Evolutionary conservation across 2,797 vertebrate species (phyloP), one percentile per base, ranked within the genome.

Genomic region (Erethizon dorsatum): DNA sequence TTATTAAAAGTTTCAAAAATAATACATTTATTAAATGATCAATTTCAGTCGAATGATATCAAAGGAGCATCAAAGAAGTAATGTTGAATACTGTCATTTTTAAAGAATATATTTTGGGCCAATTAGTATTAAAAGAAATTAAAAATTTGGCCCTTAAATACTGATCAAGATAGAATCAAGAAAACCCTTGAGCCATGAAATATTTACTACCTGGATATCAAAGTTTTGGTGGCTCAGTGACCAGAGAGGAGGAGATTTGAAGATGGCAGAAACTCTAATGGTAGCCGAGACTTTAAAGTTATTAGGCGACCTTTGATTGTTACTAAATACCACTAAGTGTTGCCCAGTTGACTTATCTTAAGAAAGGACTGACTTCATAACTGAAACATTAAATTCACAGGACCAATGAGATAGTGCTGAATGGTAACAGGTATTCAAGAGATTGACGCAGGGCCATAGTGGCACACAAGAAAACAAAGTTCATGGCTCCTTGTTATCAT

Each of bases 191-290:
- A 82, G 18, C 1, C 7, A 57, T 82, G 22, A 87, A 67, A 79
- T 91, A 18, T 82, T 86, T 56, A 59, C 75, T 92, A 90, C 22
- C 41, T 61, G n/a, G 13, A 78, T 96, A 10, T 54, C 63, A 92
- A 96, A 96, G n/a, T 0, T 31, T 87, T 67, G 71, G 20, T 88
- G 50, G 28, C 54, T 85, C 86, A 88, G 31, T 97, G 52, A 88
- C 28, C 37, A n/a, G 2, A 86, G 22, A 10, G 41, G n/a, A 86
- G 41, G 28, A 5, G 37, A 3, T 26, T 78, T 84, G 33, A 93
- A 91, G n/a, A 22, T 94, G 24, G 15, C 41, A 90, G 59, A 93
- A 91, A 96, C 17, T 91, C 88, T 94, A 93, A 47, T 41, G n/a
- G 33, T 88, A 85, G 33, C 33, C 17, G 79, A 90, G 91, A 69